These are phyloP conservation scores for Conops quadrifasciatus DNA, from an alignment of 2,888 invertebrate genomes.

Conservation along the genomic window DNA sequence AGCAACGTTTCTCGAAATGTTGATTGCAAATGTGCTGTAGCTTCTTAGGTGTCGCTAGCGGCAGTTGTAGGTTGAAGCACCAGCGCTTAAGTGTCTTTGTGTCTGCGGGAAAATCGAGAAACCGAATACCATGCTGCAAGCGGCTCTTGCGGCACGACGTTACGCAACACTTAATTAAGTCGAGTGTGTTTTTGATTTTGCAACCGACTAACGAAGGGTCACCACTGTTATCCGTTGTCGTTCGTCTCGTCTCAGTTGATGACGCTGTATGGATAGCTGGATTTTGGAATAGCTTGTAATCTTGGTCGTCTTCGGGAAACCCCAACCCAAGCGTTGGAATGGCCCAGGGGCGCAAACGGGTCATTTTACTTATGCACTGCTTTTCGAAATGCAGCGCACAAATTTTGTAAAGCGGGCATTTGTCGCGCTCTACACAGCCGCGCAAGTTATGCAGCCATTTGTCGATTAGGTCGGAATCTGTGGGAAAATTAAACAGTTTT, in stretches of 20 bases:
- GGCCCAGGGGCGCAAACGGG: conserved; percentile 47
- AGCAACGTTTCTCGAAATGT: conserved; percentile 57
- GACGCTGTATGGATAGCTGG: conserved; percentile 3
- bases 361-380: conserved; percentile 45
- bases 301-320: conserved; percentile 27
- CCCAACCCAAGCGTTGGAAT: conserved; percentile 46
- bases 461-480: conserved; percentile 40
- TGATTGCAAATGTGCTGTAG: conserved; percentile 51
- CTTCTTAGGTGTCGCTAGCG: conserved; percentile 40
- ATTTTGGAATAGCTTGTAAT: conserved; percentile 26
- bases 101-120: conserved; percentile 51
- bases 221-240: neutral
- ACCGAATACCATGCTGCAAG: conserved; percentile 54
- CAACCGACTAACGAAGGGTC: conserved; percentile 21
- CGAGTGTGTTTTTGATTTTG: conserved; percentile 45
- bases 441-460: conserved; percentile 47
- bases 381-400: conserved; percentile 46
- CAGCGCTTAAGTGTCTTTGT: conserved; percentile 53
- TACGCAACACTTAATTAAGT: conserved; percentile 51
- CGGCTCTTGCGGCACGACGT: conserved; percentile 51
- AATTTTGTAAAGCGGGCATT: conserved; percentile 43
- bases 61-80: conserved; percentile 56
- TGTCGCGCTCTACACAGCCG: conserved; percentile 40
- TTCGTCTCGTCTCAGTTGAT: neutral
- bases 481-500: conserved; percentile 45